Evolutionary conservation across 53 echinoderm and acorn worm species (phyloP), one percentile per base, ranked within the genome.

Genomic region (Pentamera pediparva): DNA sequence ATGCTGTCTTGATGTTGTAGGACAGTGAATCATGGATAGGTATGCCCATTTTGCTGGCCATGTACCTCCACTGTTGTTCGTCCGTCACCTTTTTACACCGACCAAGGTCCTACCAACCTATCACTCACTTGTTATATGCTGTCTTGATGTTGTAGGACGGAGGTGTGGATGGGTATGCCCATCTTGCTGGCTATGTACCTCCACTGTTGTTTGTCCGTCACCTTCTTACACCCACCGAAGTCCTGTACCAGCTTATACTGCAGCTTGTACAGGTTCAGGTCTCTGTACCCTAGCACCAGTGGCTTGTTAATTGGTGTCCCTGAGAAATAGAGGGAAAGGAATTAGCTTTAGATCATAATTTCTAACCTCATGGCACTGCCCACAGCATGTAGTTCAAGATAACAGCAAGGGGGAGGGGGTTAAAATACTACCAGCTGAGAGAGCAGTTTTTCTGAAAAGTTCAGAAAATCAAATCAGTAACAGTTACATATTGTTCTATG

Each of bases 241-340:
- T 91, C 96, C 56, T 91, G 91, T 17, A 95, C 96, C 37, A 95
- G 76, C 85, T 95, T 91, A 86, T 91, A 95, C n/a, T n/a, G n/a
- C 21, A 95, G 83, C 49, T 95, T 95, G 82, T 91, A 95, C 20
- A 95, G 91, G 75, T 95, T 95, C 8, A 95, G 76, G 62, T 95
- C 96, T 18, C 88, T 84, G 81, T 82, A 91, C 8, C 96, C 96
- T 7, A 95, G 79, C 33, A 95, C 91, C 3, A 91, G 96, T 54
- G 96, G 96, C 51, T 95, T 95, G 78, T 95, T 95, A 78, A 95
- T 95, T 9, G 91, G 90, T 13, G 90, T 90, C n/a, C 90, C 95
- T 94, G 59, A 2, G 9, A 63, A 20, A 39, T 4, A 20, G 13
- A 11, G 21, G 22, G 39, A 3, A 2, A 4, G 26, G 54, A n/a